These are phyloP conservation scores for Tinamus major DNA, from an alignment of 2,797 vertebrate genomes.

Conservation along the genomic window DNA sequence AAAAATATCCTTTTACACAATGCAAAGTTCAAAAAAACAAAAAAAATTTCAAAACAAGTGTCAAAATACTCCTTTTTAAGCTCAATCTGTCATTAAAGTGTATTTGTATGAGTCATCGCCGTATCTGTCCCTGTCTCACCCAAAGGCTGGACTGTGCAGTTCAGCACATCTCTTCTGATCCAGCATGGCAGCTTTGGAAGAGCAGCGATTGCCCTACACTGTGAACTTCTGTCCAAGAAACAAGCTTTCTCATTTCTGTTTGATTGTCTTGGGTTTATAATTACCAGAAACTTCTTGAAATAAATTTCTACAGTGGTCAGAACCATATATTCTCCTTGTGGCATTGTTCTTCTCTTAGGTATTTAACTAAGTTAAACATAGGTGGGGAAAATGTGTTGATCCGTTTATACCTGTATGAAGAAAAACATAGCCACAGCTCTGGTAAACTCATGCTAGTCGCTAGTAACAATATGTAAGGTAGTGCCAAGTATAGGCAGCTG, in stretches of 20 bases:
- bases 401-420: not conserved
- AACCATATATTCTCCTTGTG: rapidly evolving
- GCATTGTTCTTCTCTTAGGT: not conserved
- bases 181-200: not conserved
- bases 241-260: not conserved
- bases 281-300: not conserved
- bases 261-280: not conserved
- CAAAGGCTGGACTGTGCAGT: not conserved
- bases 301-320: not conserved
- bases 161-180: not conserved
- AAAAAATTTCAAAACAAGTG: not conserved
- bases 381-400: not conserved
- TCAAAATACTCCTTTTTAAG: not conserved
- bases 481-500: not conserved
- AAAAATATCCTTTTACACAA: not conserved
- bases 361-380: not conserved
- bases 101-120: not conserved
- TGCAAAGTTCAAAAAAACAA: not conserved
- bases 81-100: not conserved
- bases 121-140: not conserved
- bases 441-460: not conserved
- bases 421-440: not conserved
- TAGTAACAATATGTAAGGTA: not conserved
- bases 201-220: not conserved
- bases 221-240: not conserved